phyloP scores from a whole-genome alignment of 2,797 vertebrate species.

The Macropus fuliginosus region DNA sequence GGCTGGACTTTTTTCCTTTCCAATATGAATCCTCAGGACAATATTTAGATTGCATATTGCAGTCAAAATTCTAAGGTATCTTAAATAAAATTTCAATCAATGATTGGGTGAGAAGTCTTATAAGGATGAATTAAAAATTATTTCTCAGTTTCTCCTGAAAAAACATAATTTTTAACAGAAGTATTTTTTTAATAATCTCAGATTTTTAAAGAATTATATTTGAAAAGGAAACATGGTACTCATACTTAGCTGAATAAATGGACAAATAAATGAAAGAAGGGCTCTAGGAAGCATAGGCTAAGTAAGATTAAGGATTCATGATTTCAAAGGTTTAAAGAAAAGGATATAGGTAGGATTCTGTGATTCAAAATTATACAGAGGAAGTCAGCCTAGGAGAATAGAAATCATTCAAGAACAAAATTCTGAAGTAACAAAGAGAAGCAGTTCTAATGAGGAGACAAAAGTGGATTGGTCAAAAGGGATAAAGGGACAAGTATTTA shows the following conservation, averaged over 20 bases:
- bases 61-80: constrained; percentile 53
- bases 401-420: not conserved
- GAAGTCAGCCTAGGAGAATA: not conserved
- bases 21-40: constrained; percentile 53
- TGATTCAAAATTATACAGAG: not conserved
- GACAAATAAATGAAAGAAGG: not conserved
- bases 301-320: not conserved
- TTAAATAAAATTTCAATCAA: constrained; percentile 59
- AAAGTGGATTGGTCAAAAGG: not conserved
- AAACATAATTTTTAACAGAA: constrained; percentile 36
- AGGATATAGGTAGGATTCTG: not conserved
- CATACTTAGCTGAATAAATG: not conserved
- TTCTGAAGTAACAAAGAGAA: not conserved
- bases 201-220: constrained; percentile 2
- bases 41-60: constrained; percentile 46
- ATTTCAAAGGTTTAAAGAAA: not conserved
- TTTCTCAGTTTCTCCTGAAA: not conserved
- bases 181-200: constrained; percentile 35
- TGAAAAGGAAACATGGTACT: not conserved
- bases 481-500: not conserved
- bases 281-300: not conserved
- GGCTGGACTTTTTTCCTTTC: constrained; percentile 45
- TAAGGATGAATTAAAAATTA: constrained; percentile 31
- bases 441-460: not conserved
- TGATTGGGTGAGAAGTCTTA: not conserved